Conservation (phyloP, 2,888 invertebrate species). For the Himalopsyche japonica region DNA sequence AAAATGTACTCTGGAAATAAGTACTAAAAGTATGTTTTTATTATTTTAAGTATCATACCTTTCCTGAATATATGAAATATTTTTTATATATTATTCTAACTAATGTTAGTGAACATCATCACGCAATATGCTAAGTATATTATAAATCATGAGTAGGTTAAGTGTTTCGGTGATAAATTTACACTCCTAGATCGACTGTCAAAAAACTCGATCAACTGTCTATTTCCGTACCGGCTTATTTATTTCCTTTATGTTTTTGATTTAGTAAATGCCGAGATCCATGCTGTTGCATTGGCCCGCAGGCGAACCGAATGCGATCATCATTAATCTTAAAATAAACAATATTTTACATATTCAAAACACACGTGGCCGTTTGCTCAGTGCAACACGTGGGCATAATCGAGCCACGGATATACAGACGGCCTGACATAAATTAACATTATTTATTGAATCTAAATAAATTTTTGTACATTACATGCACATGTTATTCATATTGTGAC, state of each 20-base stretch:
- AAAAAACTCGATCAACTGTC: background rate
- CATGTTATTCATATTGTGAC: background rate
- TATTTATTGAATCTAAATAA: background rate
- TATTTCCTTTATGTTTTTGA: background rate
- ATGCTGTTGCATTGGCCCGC: background rate
- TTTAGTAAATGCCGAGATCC: background rate
- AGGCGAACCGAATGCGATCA: background rate
- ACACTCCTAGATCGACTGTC: background rate
- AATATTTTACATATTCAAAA: background rate
- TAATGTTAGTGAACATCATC: too few species aligned
- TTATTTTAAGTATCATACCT: too few species aligned
- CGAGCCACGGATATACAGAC: background rate
- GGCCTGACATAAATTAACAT: background rate
- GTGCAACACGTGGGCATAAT: background rate
- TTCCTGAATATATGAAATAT: too few species aligned
- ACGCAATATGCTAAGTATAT: too few species aligned
- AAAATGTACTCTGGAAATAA: too few species aligned
- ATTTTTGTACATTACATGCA: background rate
- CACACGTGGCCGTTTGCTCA: background rate
- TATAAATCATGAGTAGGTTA: too few species aligned
- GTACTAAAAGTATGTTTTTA: too few species aligned
- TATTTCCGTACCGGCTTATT: background rate
- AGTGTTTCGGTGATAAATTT: too few species aligned
- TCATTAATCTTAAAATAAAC: background rate
- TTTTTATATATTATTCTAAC: too few species aligned